These are phyloP conservation scores for Hirtodrosophila alboralis DNA, from an alignment of 2,888 invertebrate genomes.

Conservation along the genomic window DNA sequence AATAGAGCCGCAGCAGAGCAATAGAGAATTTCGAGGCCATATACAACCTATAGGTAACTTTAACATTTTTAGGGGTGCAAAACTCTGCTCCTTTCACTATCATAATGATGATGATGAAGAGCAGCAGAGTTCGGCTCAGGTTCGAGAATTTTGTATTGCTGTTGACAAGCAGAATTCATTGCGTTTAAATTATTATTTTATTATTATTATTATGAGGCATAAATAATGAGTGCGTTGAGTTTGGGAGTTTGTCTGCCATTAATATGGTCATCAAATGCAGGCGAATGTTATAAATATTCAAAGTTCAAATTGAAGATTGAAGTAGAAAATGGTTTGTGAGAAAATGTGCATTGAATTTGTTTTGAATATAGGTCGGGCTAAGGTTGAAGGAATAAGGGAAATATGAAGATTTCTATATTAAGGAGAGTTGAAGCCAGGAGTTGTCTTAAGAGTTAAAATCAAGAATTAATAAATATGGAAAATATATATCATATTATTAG, in stretches of 20 bases:
- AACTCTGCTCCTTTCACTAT: slow-evolving; percentile 29
- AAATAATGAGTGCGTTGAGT: slow-evolving; percentile 45
- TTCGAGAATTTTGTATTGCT: slow-evolving; percentile 54
- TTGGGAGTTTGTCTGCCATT: slow-evolving; percentile 56
- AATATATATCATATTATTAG: too few species aligned
- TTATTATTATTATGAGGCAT: slow-evolving; percentile 70
- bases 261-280: slow-evolving; percentile 72
- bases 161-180: slow-evolving; percentile 75
- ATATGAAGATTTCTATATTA: too few species aligned
- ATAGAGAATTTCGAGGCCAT: slow-evolving; percentile 23
- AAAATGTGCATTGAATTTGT: slow-evolving; percentile 30
- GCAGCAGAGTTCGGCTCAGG: slow-evolving; percentile 18
- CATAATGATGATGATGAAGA: slow-evolving; percentile 39
- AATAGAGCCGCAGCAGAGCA: slow-evolving; percentile 54
- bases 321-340: slow-evolving; percentile 34
- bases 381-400: not conserved
- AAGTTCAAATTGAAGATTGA: slow-evolving; percentile 14
- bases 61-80: slow-evolving; percentile 63
- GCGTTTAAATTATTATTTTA: slow-evolving; percentile 76
- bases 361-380: slow-evolving; percentile 9
- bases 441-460: too few species aligned
- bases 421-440: too few species aligned
- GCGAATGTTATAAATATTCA: slow-evolving; percentile 64
- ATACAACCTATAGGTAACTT: slow-evolving; percentile 58
- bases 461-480: too few species aligned